Conservation (phyloP, 2,113 vertebrate species). For the Sinosuthora webbiana region DNA sequence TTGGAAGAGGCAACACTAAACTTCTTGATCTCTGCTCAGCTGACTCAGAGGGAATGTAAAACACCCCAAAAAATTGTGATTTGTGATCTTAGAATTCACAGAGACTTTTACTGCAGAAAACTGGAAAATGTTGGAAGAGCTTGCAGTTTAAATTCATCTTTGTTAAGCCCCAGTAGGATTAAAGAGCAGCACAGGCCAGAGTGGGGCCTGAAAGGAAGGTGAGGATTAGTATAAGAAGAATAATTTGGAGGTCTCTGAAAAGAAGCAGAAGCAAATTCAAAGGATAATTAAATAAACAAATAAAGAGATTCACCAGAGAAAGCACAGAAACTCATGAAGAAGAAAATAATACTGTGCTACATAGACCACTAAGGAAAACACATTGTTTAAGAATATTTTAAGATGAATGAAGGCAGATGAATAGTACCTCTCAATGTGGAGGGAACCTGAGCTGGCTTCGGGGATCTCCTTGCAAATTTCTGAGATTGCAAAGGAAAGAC, state of each 20-base stretch:
- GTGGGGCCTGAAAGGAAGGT: background rate
- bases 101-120: constrained; percentile 7
- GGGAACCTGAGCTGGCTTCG: background rate
- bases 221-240: constrained; percentile 25
- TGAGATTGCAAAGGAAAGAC: background rate
- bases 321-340: background rate
- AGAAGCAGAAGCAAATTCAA: constrained; percentile 48
- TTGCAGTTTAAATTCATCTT: background rate
- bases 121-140: background rate
- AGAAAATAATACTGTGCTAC: constrained; percentile 18
- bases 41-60: constrained; percentile 25
- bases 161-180: background rate
- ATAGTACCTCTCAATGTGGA: background rate
- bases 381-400: background rate
- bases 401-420: constrained; percentile 16
- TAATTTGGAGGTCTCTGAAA: constrained; percentile 39
- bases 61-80: background rate
- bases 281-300: constrained; percentile 52
- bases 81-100: background rate
- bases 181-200: background rate
- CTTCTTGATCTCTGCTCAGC: constrained; percentile 27
- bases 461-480: background rate
- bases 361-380: background rate
- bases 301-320: constrained; percentile 18
- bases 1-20: background rate